Evolutionary conservation across 2,113 vertebrate genomes (phyloP).

Genomic region (Butorides virescens): DNA sequence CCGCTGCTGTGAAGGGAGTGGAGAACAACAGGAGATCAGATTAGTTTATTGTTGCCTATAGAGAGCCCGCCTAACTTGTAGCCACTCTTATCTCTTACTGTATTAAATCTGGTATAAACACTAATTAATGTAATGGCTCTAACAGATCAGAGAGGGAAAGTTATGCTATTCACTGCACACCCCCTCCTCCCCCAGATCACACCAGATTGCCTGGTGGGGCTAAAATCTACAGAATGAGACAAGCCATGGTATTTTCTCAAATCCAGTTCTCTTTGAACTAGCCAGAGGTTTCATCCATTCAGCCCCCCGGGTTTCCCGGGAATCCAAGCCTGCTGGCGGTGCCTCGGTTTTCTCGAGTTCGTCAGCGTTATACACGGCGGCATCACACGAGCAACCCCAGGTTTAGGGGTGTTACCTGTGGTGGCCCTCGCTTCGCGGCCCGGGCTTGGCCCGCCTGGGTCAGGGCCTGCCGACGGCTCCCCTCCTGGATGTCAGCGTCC

Average conservation of each 20-base stretch:
- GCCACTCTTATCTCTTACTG: neutral
- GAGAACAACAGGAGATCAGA: neutral
- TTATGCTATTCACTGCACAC: neutral
- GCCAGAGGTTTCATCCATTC: neutral
- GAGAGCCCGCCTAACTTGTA: neutral
- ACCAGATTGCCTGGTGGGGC: neutral
- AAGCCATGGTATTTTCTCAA: neutral
- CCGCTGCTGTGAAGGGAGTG: neutral
- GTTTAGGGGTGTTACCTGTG: fast-evolving
- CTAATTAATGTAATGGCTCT: slow-evolving; percentile 23
- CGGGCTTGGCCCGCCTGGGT: neutral
- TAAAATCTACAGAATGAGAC: neutral
- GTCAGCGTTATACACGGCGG: too few species aligned
- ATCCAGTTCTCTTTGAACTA: neutral
- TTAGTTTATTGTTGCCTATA: neutral
- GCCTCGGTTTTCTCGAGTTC: neutral
- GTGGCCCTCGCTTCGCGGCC: neutral
- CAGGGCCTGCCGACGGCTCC: neutral
- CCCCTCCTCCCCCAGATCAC: neutral
- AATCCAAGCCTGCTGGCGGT: too few species aligned
- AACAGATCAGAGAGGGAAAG: neutral
- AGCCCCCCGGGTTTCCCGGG: neutral
- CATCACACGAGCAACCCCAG: fast-evolving
- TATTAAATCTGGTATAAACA: neutral
- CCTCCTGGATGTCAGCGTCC: neutral